These are phyloP conservation scores for Pycnomerus fuliginosus DNA, from an alignment of 2,888 invertebrate genomes.

Conservation along the genomic window DNA sequence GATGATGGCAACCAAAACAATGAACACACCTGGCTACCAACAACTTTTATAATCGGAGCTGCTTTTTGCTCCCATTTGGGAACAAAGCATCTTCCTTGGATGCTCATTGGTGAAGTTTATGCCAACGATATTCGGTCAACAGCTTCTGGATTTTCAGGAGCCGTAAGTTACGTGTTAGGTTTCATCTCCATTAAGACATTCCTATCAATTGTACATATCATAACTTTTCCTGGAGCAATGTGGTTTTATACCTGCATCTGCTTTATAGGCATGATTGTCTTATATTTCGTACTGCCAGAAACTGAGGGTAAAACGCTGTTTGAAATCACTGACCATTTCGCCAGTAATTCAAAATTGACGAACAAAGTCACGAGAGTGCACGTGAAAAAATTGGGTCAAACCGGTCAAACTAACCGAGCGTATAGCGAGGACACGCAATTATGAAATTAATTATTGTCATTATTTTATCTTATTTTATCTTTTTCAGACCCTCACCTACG, in stretches of 20 bases:
- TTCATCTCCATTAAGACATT: conserved; percentile 74
- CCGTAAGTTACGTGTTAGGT: conserved; percentile 71
- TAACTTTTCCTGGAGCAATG: conserved; percentile 71
- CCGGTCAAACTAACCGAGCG: conserved; percentile 8
- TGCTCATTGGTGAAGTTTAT: conserved; percentile 77
- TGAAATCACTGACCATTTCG: conserved; percentile 69
- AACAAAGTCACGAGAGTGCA: conserved; percentile 52
- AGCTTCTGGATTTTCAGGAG: conserved; percentile 71
- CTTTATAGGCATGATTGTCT: conserved; percentile 59
- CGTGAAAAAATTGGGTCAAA: conserved; percentile 5
- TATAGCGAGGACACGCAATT: conserved; percentile 1
- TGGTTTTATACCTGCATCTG: conserved; percentile 66
- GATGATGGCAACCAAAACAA: not conserved
- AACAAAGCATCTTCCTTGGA: conserved; percentile 75
- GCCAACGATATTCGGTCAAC: conserved; percentile 66
- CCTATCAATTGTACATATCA: conserved; percentile 60
- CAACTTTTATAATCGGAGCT: conserved; percentile 63
- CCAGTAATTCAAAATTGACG: conserved; percentile 56
- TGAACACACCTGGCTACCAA: conserved; percentile 63
- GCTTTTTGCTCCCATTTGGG: conserved; percentile 71
- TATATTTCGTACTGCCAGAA: conserved; percentile 73
- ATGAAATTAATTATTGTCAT: no score
- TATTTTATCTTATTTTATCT: conserved; percentile 9
- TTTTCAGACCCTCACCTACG: conserved; percentile 73
- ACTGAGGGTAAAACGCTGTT: conserved; percentile 73